phyloP scores from a whole-genome alignment of 30 jellyfish, hydroid and myxozoan species.

The Sanderia malayensis region DNA sequence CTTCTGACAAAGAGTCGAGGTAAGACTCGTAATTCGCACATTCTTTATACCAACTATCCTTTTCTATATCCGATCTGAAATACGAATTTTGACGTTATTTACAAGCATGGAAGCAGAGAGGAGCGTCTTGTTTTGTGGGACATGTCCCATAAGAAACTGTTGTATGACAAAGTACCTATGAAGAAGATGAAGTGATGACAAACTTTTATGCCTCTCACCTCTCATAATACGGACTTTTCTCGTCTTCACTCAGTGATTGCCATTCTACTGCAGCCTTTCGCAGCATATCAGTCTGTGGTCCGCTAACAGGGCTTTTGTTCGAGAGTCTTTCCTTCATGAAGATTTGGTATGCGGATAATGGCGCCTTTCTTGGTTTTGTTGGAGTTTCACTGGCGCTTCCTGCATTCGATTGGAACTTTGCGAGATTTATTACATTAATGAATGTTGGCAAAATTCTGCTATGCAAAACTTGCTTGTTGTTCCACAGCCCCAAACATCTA shows the following conservation, averaged over 20 bases:
- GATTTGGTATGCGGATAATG: conserved; percentile 43
- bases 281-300: conserved; percentile 16
- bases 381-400: conserved; percentile 26
- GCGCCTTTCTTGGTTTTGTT: conserved; percentile 48
- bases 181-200: too few relatives aligned
- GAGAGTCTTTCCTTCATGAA: conserved; percentile 30
- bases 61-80: conserved; percentile 45
- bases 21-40: conserved; percentile 54
- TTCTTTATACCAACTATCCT: conserved; percentile 49
- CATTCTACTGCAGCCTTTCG: conserved; percentile 48
- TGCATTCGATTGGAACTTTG: background rate
- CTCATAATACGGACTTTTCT: conserved; percentile 28
- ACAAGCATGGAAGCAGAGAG: too few relatives aligned
- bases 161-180: too few relatives aligned
- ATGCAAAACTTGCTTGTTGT: background rate
- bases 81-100: too few relatives aligned
- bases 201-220: too few relatives aligned
- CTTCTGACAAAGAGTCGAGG: conserved; percentile 57
- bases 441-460: background rate
- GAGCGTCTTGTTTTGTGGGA: too few relatives aligned
- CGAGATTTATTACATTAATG: background rate
- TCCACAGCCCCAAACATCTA: background rate
- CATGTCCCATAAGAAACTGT: too few relatives aligned
- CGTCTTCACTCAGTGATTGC: conserved; percentile 31
- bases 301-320: background rate